Evolutionary conservation across 1,140 invertebrate genomes (phyloP).

Genomic region (Trigoniulus corallinus): DNA sequence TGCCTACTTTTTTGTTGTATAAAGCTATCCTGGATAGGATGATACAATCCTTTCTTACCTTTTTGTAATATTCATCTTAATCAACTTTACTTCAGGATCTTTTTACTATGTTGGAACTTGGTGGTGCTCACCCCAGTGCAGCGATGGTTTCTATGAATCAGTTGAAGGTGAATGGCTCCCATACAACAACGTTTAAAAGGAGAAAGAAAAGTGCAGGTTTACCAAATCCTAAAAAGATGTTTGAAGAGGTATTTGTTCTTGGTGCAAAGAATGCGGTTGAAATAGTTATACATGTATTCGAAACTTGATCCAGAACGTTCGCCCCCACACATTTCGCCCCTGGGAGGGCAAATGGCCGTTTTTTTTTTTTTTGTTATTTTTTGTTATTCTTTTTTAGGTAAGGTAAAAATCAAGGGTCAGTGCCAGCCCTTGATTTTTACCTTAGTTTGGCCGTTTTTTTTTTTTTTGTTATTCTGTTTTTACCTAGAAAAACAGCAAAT

Average conservation of each 20-base stretch:
- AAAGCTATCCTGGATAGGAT: too few relatives aligned
- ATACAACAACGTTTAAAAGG: constrained; percentile 68
- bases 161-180: constrained; percentile 32
- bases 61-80: too few relatives aligned
- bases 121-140: constrained; percentile 66
- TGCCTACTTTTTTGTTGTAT: too few relatives aligned
- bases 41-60: too few relatives aligned
- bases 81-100: constrained; percentile 68
- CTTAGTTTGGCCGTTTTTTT: too few relatives aligned
- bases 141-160: constrained; percentile 80
- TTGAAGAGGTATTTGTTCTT: constrained; percentile 55
- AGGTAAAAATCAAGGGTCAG: too few relatives aligned
- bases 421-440: neutral
- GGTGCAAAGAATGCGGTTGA: neutral
- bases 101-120: constrained; percentile 59
- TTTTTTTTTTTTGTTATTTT: too few relatives aligned
- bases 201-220: constrained; percentile 78
- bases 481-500: too few relatives aligned
- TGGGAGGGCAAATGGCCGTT: too few relatives aligned
- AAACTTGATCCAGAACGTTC: neutral
- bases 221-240: constrained; percentile 95
- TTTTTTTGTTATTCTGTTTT: too few relatives aligned
- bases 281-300: neutral
- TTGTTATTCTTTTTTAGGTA: too few relatives aligned
- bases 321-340: too few relatives aligned